Evolutionary conservation across 2,888 invertebrate species (phyloP).

Genomic region (Drosophila antonietae): DNA sequence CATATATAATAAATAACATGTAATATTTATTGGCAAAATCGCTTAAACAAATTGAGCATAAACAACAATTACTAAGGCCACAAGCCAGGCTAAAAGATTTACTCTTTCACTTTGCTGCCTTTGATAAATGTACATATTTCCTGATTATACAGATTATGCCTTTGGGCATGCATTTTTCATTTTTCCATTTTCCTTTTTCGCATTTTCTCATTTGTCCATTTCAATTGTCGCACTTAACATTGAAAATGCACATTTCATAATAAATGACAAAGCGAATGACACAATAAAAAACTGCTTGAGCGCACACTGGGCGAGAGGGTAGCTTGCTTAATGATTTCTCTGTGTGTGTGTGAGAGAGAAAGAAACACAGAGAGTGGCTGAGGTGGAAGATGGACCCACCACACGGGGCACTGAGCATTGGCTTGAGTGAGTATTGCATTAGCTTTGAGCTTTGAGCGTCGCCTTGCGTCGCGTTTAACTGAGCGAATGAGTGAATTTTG

Average conservation of each 20-base stretch:
- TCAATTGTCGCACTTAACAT: constrained; percentile 41
- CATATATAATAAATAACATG: not conserved
- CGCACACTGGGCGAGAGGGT: not conserved
- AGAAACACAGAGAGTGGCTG: not conserved
- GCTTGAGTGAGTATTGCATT: constrained; percentile 53
- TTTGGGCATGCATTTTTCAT: not conserved
- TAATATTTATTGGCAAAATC: too few relatives aligned
- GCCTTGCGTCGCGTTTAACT: constrained; percentile 28
- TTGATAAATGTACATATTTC: not conserved
- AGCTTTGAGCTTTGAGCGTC: constrained; percentile 63
- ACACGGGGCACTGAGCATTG: constrained; percentile 9
- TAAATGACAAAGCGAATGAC: constrained; percentile 26
- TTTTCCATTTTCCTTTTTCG: not conserved
- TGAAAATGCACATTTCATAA: constrained; percentile 35
- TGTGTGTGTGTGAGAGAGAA: not conserved
- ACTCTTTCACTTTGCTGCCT: not conserved
- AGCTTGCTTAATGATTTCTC: not conserved
- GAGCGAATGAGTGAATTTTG: constrained; percentile 59
- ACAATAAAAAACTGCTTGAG: constrained; percentile 37
- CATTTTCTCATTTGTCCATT: constrained; percentile 11
- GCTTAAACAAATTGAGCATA: not conserved
- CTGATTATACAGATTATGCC: not conserved
- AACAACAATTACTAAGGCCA: not conserved
- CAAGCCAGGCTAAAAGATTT: constrained; percentile 12
- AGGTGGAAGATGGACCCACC: not conserved